Conservation (phyloP, 2,797 vertebrate species). For the Antennarius maculatus region DNA sequence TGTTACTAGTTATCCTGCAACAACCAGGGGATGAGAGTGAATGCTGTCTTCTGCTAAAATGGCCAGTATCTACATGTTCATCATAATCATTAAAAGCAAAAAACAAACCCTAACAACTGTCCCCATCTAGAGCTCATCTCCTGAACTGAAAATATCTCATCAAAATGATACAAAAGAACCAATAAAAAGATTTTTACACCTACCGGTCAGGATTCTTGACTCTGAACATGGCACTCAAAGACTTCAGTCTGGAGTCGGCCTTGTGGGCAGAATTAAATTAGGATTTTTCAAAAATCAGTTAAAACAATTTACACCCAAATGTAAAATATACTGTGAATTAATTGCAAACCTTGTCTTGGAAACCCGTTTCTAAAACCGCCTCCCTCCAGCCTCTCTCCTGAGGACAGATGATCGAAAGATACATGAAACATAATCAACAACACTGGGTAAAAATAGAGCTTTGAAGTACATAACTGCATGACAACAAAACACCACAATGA, state of each 20-base stretch:
- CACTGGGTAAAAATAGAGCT: background rate
- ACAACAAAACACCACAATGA: background rate
- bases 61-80: no score
- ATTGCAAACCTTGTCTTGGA: constrained; percentile 92
- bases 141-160: background rate
- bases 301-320: background rate
- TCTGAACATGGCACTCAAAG: constrained; percentile 95
- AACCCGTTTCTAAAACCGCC: constrained; percentile 92
- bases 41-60: no score
- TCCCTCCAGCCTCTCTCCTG: constrained; percentile 97
- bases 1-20: no score
- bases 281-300: background rate
- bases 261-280: constrained; percentile 57
- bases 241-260: constrained; percentile 97
- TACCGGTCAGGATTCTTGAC: constrained; percentile 99
- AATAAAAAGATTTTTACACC: constrained; percentile 62
- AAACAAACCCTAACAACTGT: no score
- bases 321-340: background rate
- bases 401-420: constrained; percentile 26
- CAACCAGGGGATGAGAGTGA: no score
- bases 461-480: background rate
- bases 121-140: background rate
- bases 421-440: constrained; percentile 1
- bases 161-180: background rate
- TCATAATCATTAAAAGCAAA: no score